Evolutionary conservation across 2,888 invertebrate genomes (phyloP), one percentile per base, ranked within the genome.

Genomic region (Chalcis sispes): DNA sequence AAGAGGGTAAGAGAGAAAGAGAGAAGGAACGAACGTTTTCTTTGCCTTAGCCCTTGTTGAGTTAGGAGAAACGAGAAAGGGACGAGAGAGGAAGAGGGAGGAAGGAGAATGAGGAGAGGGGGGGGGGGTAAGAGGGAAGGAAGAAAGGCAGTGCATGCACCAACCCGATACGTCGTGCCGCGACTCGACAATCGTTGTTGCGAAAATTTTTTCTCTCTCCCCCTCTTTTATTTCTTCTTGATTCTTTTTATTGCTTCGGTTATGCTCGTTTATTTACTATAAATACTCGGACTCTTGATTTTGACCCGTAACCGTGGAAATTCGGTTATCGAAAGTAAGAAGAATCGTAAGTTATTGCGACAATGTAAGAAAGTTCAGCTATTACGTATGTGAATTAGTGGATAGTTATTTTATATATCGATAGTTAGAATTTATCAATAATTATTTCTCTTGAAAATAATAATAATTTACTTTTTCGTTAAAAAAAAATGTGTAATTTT

Each of bases 141-240:
- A 20, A 7, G 71, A 3, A 7, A n/a, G 18, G 82, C 83, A 81
- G 81, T 20, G 54, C 64, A 72, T 72, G 72, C 65, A 72, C 48
- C 40, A 15, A 54, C 40, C 50, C 81, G 79, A 79, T 80, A 75
- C 81, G 82, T 80, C 85, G 84, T 85, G 85, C 82, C 70, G 66
- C 65, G 85, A 84, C 84, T 85, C 80, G 79, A 80, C 84, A 85
- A 83, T 82, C 77, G 72, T 20, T 15, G 3, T 1, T 8, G 20
- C 50, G 18, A 3, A 20, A 18, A 20, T 50, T 56, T 27, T 48
- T 27, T 48, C 56, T 29, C 18, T 40, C 7, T n/a, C 54, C 23
- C 5, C 1, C 40, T 27, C 23, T 18, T 32, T 46, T 58, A 20
- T 46, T 15, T 7, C 13, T 48, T 7, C 54, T 8, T 46, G 15